Percentiles rank a stretch among this genome's conserved stretches.
Conservation (phyloP, 2,888 invertebrate genomes). For the Pelosia muscerda region DNA sequence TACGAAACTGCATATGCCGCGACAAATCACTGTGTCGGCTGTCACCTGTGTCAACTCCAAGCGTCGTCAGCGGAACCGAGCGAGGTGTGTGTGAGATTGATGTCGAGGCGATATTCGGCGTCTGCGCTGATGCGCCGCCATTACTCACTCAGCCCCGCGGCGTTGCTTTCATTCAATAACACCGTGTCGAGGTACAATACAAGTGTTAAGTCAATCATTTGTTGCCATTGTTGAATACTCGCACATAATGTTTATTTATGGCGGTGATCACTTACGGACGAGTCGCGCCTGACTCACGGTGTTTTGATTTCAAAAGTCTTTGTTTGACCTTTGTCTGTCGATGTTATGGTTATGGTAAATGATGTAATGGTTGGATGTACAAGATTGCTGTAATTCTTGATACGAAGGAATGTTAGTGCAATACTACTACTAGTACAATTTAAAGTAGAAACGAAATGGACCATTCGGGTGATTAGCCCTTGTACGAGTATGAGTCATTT, state of each 20-base stretch:
- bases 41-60: background rate
- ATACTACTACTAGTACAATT: too few species aligned
- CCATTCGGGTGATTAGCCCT: too few species aligned
- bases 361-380: background rate
- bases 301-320: constrained; percentile 9
- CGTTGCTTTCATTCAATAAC: constrained; percentile 1
- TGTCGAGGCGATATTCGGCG: background rate
- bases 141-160: background rate
- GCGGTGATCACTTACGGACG: background rate
- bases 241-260: constrained; percentile 4
- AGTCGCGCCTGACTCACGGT: background rate
- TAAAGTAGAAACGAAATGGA: too few species aligned
- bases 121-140: background rate
- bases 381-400: background rate
- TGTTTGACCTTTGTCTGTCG: background rate
- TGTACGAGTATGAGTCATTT: too few species aligned
- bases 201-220: constrained; percentile 1
- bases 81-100: background rate
- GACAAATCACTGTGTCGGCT: background rate
- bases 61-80: background rate
- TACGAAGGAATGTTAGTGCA: too few species aligned
- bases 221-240: constrained; percentile 3
- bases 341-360: background rate
- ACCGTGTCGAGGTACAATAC: constrained; percentile 1
- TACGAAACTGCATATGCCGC: background rate